phyloP scores from a whole-genome alignment of 2,113 vertebrate species.

The Atlantisia rogersi region DNA sequence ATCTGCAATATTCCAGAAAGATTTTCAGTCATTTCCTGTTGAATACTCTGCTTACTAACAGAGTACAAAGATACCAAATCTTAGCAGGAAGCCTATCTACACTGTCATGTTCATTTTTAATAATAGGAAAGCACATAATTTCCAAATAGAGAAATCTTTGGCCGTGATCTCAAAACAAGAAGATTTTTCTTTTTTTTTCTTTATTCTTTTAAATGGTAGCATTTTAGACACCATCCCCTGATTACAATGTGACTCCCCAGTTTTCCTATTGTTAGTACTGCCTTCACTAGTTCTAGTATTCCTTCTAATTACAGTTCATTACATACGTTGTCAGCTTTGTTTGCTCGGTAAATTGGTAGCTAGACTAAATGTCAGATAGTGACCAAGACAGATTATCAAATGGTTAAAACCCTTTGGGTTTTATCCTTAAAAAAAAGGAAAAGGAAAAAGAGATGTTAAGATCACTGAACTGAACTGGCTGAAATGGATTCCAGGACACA shows the following conservation, averaged over 20 bases:
- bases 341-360: neutral
- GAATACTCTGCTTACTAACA: slow-evolving; percentile 23
- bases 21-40: slow-evolving; percentile 13
- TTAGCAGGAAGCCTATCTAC: slow-evolving; percentile 28
- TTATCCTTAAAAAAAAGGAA: neutral
- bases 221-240: neutral
- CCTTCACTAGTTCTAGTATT: neutral
- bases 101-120: slow-evolving; percentile 18
- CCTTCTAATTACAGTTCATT: neutral
- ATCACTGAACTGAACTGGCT: neutral
- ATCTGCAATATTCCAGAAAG: neutral
- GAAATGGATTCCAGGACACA: neutral
- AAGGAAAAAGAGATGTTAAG: neutral
- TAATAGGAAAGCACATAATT: slow-evolving; percentile 23
- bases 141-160: slow-evolving; percentile 37
- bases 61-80: neutral
- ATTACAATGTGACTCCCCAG: neutral
- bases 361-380: neutral
- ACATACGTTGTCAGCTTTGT: neutral
- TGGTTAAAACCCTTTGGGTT: neutral
- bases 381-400: neutral
- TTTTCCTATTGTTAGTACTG: neutral
- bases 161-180: slow-evolving; percentile 27
- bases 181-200: neutral
- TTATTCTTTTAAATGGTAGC: slow-evolving; percentile 26